Evolutionary conservation across 1,140 invertebrate genomes (phyloP), one percentile per base, ranked within the genome.

Genomic region (Leptonema lineaticorne): DNA sequence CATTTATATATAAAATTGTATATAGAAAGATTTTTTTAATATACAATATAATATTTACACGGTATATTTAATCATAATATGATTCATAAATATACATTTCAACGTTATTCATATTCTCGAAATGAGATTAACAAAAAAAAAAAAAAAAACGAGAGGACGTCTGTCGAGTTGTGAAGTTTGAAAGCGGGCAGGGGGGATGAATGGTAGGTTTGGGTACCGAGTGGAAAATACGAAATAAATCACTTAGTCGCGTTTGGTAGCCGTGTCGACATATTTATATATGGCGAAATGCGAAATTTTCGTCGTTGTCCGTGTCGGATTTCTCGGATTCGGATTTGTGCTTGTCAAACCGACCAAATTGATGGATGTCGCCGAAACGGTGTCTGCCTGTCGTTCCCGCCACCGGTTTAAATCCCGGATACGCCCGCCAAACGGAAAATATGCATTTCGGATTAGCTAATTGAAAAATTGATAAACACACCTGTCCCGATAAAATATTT

Each of bases 191-290:
- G n/a, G n/a, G n/a, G n/a, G n/a, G n/a, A n/a, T n/a, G n/a, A n/a
- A n/a, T n/a, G n/a, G n/a, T n/a, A n/a, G n/a, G n/a, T n/a, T n/a
- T n/a, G 50, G 24, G 9, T 53, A 24, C 27, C 22, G 50, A 20
- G 50, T 53, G 50, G 14, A 26, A 53, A 53, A 53, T 26, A 53
- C 50, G 50, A 26, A 53, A 53, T 53, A 53, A 53, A 53, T 53
- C 50, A 53, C 50, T 53, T 53, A 53, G n/a, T n/a, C n/a, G n/a
- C n/a, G n/a, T n/a, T n/a, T n/a, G 50, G 50, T 53, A 53, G 24
- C 50, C 50, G 50, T n/a, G n/a, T 53, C 50, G 50, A 53, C 50
- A 53, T 53, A 53, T 53, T 53, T 53, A 53, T 53, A n/a, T n/a
- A 53, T 53, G 22, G 50, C 50, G 50, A 2, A 26, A 53, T 48